These are phyloP conservation scores for human DNA, from an alignment of 2,113 vertebrate species.

Conservation along the genomic window DNA sequence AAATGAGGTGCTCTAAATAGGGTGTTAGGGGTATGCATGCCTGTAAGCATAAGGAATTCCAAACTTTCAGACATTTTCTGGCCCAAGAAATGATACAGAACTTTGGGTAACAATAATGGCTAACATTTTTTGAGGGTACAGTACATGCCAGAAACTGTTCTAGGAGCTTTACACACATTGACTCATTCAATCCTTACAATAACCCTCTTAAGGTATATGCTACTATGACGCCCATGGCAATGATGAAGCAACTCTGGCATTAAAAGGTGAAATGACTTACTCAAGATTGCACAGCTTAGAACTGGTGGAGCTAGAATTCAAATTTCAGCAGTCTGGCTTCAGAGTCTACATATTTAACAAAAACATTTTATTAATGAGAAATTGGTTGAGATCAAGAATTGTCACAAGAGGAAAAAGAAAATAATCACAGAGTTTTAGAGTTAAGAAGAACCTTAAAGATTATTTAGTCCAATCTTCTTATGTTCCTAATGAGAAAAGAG, in stretches of 20 bases:
- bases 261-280: slow-evolving; percentile 37
- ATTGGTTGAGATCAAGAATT: slow-evolving; percentile 33
- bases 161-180: not conserved
- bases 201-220: not conserved
- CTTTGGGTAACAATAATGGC: not conserved
- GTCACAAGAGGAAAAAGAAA: not conserved
- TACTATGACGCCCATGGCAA: not conserved
- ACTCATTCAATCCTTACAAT: slow-evolving; percentile 5
- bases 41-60: slow-evolving; percentile 21
- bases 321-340: not conserved
- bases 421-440: slow-evolving; percentile 2
- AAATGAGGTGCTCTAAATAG: slow-evolving; percentile 1
- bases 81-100: slow-evolving; percentile 30
- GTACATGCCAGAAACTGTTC: not conserved
- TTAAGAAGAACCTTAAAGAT: slow-evolving; percentile 33
- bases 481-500: slow-evolving; percentile 17
- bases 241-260: slow-evolving; percentile 13
- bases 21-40: not conserved
- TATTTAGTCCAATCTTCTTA: slow-evolving; percentile 38
- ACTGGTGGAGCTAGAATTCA: not conserved
- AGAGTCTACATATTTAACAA: not conserved
- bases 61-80: not conserved
- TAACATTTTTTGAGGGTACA: not conserved
- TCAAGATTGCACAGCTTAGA: slow-evolving; percentile 7
- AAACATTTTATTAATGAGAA: not conserved